Evolutionary conservation across 2,888 invertebrate genomes (phyloP), one percentile per base, ranked within the genome.

Genomic region (Pandemis corylana): DNA sequence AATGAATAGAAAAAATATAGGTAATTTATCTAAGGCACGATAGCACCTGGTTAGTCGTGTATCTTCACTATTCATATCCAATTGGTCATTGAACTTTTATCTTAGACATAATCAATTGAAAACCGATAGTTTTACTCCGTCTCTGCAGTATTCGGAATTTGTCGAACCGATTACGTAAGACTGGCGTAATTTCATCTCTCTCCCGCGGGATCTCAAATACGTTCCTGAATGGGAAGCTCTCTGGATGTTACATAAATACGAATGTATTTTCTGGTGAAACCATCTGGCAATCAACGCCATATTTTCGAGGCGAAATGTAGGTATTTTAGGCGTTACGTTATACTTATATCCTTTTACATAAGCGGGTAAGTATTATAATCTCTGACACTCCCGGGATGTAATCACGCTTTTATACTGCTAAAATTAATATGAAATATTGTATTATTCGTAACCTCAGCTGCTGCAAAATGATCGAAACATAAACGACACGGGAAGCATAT

Each of bases 101-200:
- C 28, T 4, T 36, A 36, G 28, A 36, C 28, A 36, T 36, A 36
- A 15, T 20, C 53, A 20, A 7, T 20, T 20, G 20, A 56, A 56
- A 15, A 4, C 3, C 20, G 20, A 20, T 7, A 56, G 2, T 20
- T 15, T 15, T 15, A 20, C 20, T 42, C 59, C 49, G 71, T 9
- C 15, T 56, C 59, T 20, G 71, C 64, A 71, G 71, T 53, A 64
- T 44, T n/a, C 56, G 13, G 36, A 36, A 56, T 42, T 46, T 28
- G 46, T 61, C 41, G 42, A 42, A 28, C 65, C 53, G 41, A 36
- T 71, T 71, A 71, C 59, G 71, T 71, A 71, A 71, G 46, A 49
- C 49, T 66, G 10, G 71, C 71, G 71, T 66, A 66, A 59, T 71
- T 65, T 44, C 9, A 56, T 56, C 68, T 42, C 42, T 10, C 56